phyloP scores from a whole-genome alignment of 1,140 invertebrate species.

The Drosophila sulfurigaster region DNA sequence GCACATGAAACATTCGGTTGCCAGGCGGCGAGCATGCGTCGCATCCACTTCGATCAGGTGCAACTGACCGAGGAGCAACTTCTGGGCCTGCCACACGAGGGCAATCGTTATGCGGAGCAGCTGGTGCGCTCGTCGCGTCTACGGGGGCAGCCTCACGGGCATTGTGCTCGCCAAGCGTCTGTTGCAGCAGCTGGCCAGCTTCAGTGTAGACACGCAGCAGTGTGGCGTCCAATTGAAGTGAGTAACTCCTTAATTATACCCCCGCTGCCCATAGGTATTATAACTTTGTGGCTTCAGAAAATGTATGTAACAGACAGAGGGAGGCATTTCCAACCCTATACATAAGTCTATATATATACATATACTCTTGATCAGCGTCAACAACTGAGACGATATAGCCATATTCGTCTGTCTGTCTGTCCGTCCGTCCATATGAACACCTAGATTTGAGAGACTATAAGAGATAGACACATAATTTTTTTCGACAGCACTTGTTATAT shows the following conservation, averaged over 20 bases:
- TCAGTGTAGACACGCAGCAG: slow-evolving; percentile 87
- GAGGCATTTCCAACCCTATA: no score
- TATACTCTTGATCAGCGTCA: no score
- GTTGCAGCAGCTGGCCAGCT: slow-evolving; percentile 59
- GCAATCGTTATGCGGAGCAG: slow-evolving; percentile 58
- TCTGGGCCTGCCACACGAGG: slow-evolving; percentile 66
- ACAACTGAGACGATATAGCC: no score
- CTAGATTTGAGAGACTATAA: no score
- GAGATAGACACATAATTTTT: no score
- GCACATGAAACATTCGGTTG: slow-evolving; percentile 90
- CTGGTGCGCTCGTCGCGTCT: slow-evolving; percentile 61
- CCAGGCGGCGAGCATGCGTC: slow-evolving; percentile 62
- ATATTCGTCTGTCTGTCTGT: no score
- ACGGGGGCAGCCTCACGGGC: slow-evolving; percentile 51
- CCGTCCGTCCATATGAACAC: no score
- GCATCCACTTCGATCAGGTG: slow-evolving; percentile 85
- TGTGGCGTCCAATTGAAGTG: slow-evolving; percentile 85
- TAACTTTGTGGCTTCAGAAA: no score
- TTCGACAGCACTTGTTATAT: no score
- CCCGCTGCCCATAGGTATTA: neutral
- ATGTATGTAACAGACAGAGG: no score
- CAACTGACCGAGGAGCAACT: slow-evolving; percentile 81
- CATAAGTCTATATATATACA: no score
- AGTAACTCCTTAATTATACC: neutral
- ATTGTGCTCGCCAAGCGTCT: slow-evolving; percentile 66